These are phyloP conservation scores for Oophaga pumilio DNA, from an alignment of 2,113 vertebrate genomes.

Conservation along the genomic window DNA sequence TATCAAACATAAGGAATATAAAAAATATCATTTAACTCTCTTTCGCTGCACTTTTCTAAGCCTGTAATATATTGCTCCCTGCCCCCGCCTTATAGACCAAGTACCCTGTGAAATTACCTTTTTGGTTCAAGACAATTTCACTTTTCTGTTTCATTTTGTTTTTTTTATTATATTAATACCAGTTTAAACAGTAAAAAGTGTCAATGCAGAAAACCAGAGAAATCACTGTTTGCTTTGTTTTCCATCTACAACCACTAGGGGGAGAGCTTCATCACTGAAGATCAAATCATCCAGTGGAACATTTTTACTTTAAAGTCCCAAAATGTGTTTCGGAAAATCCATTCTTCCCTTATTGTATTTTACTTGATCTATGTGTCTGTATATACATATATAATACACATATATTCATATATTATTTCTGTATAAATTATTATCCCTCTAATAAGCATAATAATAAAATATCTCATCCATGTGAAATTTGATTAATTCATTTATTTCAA, in stretches of 20 bases:
- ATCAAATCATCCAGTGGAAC: background rate
- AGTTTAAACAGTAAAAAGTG: background rate
- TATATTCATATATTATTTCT: background rate
- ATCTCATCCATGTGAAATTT: background rate
- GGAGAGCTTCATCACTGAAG: slow-evolving; percentile 38
- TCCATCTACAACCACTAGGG: slow-evolving; percentile 42
- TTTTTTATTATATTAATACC: background rate
- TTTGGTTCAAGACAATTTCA: background rate
- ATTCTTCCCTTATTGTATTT: background rate
- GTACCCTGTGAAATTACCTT: background rate
- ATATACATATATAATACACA: background rate
- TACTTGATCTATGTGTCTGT: no score
- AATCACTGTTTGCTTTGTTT: background rate
- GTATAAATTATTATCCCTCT: background rate
- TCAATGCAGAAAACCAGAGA: background rate
- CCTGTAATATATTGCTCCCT: background rate
- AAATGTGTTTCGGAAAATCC: background rate
- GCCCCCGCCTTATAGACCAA: background rate
- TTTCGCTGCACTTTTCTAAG: background rate
- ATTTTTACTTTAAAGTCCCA: background rate
- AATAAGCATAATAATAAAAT: background rate
- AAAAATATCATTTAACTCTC: background rate
- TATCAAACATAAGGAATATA: background rate
- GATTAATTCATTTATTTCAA: background rate
- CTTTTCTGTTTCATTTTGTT: background rate